These are phyloP conservation scores for Hoplodrina blanda DNA, from an alignment of 2,888 invertebrate genomes.

Conservation along the genomic window DNA sequence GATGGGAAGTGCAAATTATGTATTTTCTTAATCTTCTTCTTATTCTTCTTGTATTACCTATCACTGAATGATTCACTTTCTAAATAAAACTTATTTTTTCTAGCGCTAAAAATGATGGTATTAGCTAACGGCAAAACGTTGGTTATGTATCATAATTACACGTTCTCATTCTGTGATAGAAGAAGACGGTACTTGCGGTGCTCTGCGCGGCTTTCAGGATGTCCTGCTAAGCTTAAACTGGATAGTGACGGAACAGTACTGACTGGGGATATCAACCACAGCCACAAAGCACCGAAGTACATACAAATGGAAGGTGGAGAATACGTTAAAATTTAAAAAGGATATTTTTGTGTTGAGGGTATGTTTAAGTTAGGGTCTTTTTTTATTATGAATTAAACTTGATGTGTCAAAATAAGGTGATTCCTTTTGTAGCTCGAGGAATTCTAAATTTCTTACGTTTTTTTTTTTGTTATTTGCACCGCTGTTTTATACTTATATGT, in stretches of 20 bases:
- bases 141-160: constrained; percentile 42
- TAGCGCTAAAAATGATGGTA: constrained; percentile 25
- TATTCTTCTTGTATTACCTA: too few relatives aligned
- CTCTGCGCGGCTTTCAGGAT: constrained; percentile 42
- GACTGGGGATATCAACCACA: constrained; percentile 62
- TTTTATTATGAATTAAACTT: too few relatives aligned
- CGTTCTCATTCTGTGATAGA: constrained; percentile 42
- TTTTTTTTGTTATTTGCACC: too few relatives aligned
- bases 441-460: too few relatives aligned
- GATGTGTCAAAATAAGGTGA: too few relatives aligned
- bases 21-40: too few relatives aligned
- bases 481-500: too few relatives aligned
- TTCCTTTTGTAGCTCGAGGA: too few relatives aligned
- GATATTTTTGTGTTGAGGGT: too few relatives aligned
- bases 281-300: constrained; percentile 68
- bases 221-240: constrained; percentile 54
- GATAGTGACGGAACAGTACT: constrained; percentile 56
- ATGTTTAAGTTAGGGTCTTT: too few relatives aligned
- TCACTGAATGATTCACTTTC: not conserved
- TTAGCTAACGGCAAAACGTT: constrained; percentile 25
- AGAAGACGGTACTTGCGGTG: constrained; percentile 34
- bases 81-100: not conserved
- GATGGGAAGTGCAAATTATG: too few relatives aligned
- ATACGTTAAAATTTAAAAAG: constrained; percentile 32
- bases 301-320: constrained; percentile 38